Base-by-base conservation (phyloP, 2,888 invertebrate genomes). In the Adelphocoris suturalis region DNA sequence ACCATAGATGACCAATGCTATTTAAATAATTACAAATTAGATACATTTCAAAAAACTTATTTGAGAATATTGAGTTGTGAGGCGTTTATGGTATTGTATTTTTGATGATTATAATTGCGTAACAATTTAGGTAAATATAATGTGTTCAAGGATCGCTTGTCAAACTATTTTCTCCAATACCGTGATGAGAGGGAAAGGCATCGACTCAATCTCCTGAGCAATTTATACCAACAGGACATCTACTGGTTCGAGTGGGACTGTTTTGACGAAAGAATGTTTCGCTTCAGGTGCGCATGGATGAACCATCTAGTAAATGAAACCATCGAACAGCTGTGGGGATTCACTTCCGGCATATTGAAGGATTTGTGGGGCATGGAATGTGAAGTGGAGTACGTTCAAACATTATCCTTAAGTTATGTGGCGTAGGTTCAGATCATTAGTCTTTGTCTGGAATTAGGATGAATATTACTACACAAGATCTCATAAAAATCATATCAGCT, bases 121-220 rank as follows among this genome's bases (percentile, higher is more conserved):
- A 37, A 37, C 37, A 7, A 37, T 37, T n/a, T n/a, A n/a, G n/a
- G n/a, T n/a, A n/a, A 37, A 37, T 37, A 37, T 7, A 37, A 37
- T 37, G 37, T 37, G 37, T 37, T 37, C 37, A 68, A 88, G 88
- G 88, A 80, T n/a, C 88, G 88, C 11, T n/a, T 88, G 16, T 37
- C 88, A 0, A 11, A 16, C 19, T 68, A 78, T 16, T 88, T 78
- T 37, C 4, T 37, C 19, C 23, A 11, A 3, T 14, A 46, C 27
- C 78, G 78, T 14, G 88, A 76, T 5, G 88, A 88, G 28, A 19
- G 80, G 11, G 88, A 88, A 37, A 78, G 80, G 23, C 88, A 88
- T 23, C 19, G 88, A 16, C 27, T 28, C 27, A 88, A 88, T 19
- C 78, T 88, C 12, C 80, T 78, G 16, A n/a, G n/a, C 16, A 76